Percentiles rank a stretch among this genome's conserved stretches.
Evolutionary conservation across 2,888 invertebrate genomes (phyloP).

Genomic region (Xylota segnis): DNA sequence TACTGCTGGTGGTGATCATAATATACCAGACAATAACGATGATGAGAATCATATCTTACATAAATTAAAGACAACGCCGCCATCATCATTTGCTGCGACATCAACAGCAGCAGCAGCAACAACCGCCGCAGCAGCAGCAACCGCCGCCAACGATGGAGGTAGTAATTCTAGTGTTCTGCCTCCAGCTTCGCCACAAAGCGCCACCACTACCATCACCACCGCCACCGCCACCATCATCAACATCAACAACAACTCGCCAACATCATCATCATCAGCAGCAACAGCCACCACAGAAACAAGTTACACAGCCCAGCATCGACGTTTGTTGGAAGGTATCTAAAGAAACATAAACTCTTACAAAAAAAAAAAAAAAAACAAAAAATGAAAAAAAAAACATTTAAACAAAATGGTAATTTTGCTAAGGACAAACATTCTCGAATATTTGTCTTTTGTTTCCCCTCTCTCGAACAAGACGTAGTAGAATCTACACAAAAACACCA

Average conservation of each 20-base stretch:
- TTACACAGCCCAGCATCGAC: slow-evolving; percentile 83
- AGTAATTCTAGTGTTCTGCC: slow-evolving; percentile 49
- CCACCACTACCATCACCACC: slow-evolving; percentile 41
- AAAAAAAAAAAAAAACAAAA: slow-evolving; percentile 77
- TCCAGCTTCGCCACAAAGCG: slow-evolving; percentile 68
- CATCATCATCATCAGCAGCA: slow-evolving; percentile 78
- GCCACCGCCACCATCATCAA: slow-evolving; percentile 78
- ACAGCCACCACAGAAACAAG: slow-evolving; percentile 78
- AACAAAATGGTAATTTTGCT: slow-evolving; percentile 59
- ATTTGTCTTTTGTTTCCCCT: slow-evolving; percentile 46
- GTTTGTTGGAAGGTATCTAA: slow-evolving; percentile 84
- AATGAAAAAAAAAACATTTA: slow-evolving; percentile 75
- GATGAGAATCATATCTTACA: slow-evolving; percentile 78
- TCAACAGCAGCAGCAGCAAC: slow-evolving; percentile 56
- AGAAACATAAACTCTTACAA: slow-evolving; percentile 74
- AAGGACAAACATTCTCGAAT: slow-evolving; percentile 51
- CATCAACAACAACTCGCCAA: slow-evolving; percentile 56
- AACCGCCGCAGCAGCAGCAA: not conserved
- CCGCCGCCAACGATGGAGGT: slow-evolving; percentile 66
- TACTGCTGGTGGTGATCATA: slow-evolving; percentile 71
- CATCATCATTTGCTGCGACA: slow-evolving; percentile 78
- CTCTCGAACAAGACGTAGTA: slow-evolving; percentile 31
- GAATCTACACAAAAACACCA: slow-evolving; percentile 27
- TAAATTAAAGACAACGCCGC: slow-evolving; percentile 78
- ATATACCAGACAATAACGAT: slow-evolving; percentile 67